These are phyloP conservation scores for Anisognathus igniventris DNA, from an alignment of 2,797 vertebrate species.

Conservation along the genomic window DNA sequence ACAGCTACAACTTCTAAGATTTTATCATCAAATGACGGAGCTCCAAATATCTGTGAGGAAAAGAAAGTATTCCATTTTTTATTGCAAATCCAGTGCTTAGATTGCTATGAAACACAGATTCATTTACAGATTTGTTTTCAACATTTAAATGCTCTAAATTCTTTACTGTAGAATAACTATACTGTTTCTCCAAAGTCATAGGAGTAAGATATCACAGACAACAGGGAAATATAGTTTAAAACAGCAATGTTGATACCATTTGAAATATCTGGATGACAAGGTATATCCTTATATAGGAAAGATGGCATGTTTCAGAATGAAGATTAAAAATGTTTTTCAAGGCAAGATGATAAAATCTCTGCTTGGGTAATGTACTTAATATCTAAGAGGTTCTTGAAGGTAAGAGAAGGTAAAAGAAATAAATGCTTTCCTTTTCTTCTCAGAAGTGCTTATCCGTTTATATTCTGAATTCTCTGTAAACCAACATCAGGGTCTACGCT, in stretches of 20 bases:
- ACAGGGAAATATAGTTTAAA: not conserved
- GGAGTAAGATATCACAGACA: not conserved
- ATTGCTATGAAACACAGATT: not conserved
- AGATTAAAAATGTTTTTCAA: not conserved
- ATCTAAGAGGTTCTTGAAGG: not conserved
- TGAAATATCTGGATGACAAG: not conserved
- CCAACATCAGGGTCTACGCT: not conserved
- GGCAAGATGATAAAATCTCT: not conserved
- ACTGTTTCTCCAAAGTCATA: not conserved
- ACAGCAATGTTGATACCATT: not conserved
- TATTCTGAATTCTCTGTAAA: not conserved
- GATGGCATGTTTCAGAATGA: not conserved
- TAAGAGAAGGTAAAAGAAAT: not conserved
- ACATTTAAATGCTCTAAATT: not conserved
- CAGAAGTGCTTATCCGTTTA: not conserved
- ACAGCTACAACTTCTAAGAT: conserved; percentile 96
- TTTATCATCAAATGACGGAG: conserved; percentile 97
- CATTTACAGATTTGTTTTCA: not conserved
- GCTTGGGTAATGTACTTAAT: not conserved
- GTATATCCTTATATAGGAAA: not conserved
- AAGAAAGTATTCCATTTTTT: not conserved
- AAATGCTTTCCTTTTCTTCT: not conserved
- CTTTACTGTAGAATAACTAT: not conserved
- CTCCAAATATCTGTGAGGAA: conserved; percentile 89
- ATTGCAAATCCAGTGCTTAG: not conserved